These are phyloP conservation scores for Elymnias hypermnestra DNA, from an alignment of 1,140 invertebrate genomes.

Conservation along the genomic window DNA sequence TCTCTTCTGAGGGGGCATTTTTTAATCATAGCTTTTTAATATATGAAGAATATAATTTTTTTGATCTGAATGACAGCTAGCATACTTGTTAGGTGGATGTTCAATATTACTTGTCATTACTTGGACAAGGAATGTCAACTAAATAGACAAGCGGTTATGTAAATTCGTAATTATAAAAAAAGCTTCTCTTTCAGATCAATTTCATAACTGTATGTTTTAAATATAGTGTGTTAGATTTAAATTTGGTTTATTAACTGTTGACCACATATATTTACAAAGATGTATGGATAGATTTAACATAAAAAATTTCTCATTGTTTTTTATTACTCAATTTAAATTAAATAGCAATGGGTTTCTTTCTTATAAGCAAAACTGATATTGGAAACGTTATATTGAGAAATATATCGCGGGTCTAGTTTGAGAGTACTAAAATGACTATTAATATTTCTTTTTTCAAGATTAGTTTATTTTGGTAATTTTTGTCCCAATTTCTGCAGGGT, in stretches of 20 bases:
- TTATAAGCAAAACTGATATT: too few relatives aligned
- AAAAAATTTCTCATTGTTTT: too few relatives aligned
- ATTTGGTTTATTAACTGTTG: conserved; percentile 34
- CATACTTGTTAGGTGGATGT: conserved; percentile 11
- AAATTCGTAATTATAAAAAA: conserved; percentile 15
- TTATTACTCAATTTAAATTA: too few relatives aligned
- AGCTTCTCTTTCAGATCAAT: conserved; percentile 63
- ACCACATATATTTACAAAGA: conserved; percentile 24
- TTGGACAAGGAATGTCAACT: conserved; percentile 16
- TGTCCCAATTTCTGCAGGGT: too few relatives aligned
- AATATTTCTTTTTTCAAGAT: too few relatives aligned
- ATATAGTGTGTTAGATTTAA: conserved; percentile 34
- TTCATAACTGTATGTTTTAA: conserved; percentile 14
- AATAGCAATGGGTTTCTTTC: too few relatives aligned
- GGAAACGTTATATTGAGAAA: too few relatives aligned
- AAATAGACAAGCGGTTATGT: conserved; percentile 7
- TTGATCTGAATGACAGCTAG: conserved; percentile 67
- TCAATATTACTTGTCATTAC: conserved; percentile 10
- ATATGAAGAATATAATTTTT: conserved; percentile 36
- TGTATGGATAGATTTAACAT: too few relatives aligned
- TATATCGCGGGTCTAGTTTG: too few relatives aligned
- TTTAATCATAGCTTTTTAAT: conserved; percentile 31
- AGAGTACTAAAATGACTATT: too few relatives aligned
- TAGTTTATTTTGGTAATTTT: too few relatives aligned
- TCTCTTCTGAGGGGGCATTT: conserved; percentile 18